Evolutionary conservation across 1,140 invertebrate genomes (phyloP).

Genomic region (Archivesica marissinica): DNA sequence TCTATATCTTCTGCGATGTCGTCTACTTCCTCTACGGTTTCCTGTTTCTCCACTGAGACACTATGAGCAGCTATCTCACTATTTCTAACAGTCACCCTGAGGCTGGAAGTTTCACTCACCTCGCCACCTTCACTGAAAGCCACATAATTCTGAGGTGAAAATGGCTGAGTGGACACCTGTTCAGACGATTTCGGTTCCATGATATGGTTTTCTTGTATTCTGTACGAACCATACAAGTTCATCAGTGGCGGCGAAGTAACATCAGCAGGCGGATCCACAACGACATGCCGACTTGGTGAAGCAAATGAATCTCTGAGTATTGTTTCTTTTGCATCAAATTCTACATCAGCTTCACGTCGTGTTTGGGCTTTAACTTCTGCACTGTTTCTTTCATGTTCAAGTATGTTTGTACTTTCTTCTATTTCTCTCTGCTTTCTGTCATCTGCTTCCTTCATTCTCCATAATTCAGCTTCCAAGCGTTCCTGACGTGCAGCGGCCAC

Average conservation of each 20-base stretch:
- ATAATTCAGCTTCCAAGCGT: background rate
- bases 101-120: background rate
- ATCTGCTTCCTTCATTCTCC: background rate
- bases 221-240: conserved; percentile 4
- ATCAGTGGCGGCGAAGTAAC: background rate
- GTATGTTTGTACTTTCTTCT: background rate
- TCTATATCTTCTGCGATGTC: conserved; percentile 24
- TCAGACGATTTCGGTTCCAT: conserved; percentile 19
- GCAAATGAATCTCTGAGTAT: background rate
- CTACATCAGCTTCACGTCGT: too few species aligned
- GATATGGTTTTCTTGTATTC: background rate
- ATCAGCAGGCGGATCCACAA: background rate
- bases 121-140: background rate
- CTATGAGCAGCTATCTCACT: background rate
- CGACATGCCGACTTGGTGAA: background rate
- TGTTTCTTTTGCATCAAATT: background rate
- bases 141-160: background rate
- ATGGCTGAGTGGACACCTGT: conserved; percentile 14
- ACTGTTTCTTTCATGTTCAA: background rate
- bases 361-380: background rate
- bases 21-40: conserved; percentile 37
- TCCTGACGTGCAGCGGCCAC: background rate
- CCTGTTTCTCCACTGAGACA: conserved; percentile 18
- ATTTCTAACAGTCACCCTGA: background rate
- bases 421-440: background rate